A percentile compares a stretch with the other conserved stretches of the same genome.
Evolutionary conservation across 2,797 vertebrate species (phyloP).

Genomic region (Chrosomus eos): DNA sequence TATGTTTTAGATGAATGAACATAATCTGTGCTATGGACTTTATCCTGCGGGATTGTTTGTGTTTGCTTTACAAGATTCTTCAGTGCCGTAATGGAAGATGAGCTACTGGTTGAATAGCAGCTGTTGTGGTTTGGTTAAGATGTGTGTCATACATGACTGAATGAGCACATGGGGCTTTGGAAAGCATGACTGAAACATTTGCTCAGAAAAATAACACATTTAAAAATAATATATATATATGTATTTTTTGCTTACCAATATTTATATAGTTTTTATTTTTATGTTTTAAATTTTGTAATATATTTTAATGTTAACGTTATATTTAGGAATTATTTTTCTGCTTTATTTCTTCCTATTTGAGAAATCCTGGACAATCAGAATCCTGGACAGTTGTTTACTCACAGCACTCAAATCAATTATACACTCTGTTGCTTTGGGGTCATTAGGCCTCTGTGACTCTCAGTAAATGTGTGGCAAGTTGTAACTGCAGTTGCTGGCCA

Average conservation of each 20-base stretch:
- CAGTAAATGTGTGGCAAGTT: neutral
- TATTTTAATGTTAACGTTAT: neutral
- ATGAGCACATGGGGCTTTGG: neutral
- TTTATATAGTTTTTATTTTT: neutral
- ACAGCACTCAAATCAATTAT: neutral
- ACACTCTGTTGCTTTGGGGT: neutral
- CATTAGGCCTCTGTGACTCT: neutral
- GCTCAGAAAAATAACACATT: neutral
- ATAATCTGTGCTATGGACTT: neutral
- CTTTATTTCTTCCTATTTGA: neutral
- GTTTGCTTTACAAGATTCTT: neutral
- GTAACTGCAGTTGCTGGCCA: neutral
- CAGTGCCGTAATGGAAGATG: neutral
- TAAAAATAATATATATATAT: too few relatives aligned
- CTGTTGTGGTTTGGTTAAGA: neutral
- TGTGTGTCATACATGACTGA: neutral
- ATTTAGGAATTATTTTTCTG: neutral
- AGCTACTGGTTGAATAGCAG: conserved; percentile 14
- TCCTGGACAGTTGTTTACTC: neutral
- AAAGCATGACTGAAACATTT: neutral
- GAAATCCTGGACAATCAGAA: neutral
- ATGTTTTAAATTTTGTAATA: neutral
- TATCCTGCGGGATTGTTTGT: neutral
- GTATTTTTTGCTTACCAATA: neutral
- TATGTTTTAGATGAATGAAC: conserved; percentile 8